A percentile compares a stretch with the other conserved stretches of the same genome.
These are phyloP conservation scores for Ceratosolen solmsi DNA, from an alignment of 1,140 invertebrate species.

Conservation along the genomic window DNA sequence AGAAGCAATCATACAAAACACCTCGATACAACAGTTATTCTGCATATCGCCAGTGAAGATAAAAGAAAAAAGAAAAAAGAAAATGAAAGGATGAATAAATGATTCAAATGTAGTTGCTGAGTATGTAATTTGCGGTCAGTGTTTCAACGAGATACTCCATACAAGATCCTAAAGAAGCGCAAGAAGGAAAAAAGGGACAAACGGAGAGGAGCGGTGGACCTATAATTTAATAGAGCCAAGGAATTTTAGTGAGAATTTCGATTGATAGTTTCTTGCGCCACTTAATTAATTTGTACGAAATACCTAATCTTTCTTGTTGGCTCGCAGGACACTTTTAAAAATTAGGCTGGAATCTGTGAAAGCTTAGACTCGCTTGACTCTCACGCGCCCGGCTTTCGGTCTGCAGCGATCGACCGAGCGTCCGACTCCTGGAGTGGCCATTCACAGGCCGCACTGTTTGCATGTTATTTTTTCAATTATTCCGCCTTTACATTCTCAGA, in stretches of 20 bases:
- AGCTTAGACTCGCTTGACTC: background rate
- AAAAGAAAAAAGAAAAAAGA: background rate
- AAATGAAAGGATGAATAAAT: background rate
- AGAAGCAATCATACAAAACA: no score
- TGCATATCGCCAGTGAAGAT: no score
- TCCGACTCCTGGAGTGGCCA: background rate
- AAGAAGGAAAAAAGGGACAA: background rate
- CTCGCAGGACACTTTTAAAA: slow-evolving; percentile 43
- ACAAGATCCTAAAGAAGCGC: background rate
- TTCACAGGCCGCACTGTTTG: slow-evolving; percentile 7
- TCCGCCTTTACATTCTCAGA: slow-evolving; percentile 42
- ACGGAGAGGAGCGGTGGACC: background rate
- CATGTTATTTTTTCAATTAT: slow-evolving; percentile 49
- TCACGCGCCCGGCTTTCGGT: background rate
- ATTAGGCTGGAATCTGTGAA: slow-evolving; percentile 51
- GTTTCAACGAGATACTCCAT: slow-evolving; percentile 1
- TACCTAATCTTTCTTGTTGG: slow-evolving; percentile 38
- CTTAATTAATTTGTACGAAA: slow-evolving; percentile 51
- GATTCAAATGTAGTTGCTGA: background rate
- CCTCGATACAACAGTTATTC: no score
- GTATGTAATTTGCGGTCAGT: background rate
- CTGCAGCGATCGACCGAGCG: background rate
- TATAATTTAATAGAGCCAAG: slow-evolving; percentile 45
- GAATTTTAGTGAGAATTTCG: slow-evolving; percentile 42
- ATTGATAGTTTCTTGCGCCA: slow-evolving; percentile 50